Conservation (phyloP, 2,113 vertebrate genomes). For the Solea solea region DNA sequence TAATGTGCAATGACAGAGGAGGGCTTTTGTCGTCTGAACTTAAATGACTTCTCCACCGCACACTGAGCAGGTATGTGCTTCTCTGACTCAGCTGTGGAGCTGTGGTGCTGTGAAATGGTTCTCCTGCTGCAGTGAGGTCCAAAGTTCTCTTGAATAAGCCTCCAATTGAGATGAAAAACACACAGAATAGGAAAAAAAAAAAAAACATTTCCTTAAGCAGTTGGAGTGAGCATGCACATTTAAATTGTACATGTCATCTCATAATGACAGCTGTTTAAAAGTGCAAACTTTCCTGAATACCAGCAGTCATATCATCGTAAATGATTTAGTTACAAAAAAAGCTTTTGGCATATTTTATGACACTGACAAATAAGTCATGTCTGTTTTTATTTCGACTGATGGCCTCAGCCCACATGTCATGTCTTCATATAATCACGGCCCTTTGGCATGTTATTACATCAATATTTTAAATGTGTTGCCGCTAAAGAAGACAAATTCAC, state of each 20-base stretch:
- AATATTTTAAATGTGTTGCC: no score
- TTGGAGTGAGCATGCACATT: neutral
- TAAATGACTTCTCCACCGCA: conserved; percentile 2
- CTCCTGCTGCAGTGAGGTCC: conserved; percentile 19
- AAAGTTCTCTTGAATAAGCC: conserved; percentile 22
- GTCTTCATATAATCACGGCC: conserved; percentile 7
- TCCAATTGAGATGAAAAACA: conserved; percentile 31
- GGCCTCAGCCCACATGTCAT: conserved; percentile 3
- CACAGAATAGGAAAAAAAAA: no score
- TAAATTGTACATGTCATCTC: conserved; percentile 5
- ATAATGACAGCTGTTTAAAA: conserved; percentile 29
- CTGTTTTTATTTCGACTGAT: conserved; percentile 26
- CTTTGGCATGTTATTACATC: neutral
- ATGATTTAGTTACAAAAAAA: conserved; percentile 38
- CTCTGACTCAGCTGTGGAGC: neutral
- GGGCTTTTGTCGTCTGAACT: conserved; percentile 16
- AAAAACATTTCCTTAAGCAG: no score
- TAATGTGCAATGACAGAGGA: no score
- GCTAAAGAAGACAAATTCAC: no score
- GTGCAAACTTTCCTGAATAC: conserved; percentile 39
- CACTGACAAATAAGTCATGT: neutral
- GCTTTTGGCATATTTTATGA: conserved; percentile 8
- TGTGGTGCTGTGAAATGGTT: conserved; percentile 23
- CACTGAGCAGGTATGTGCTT: conserved; percentile 14
- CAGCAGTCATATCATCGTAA: conserved; percentile 11